Percentiles rank a stretch among this genome's conserved stretches.
These are phyloP conservation scores for Polietes domitor DNA, from an alignment of 2,888 invertebrate species.

Conservation along the genomic window DNA sequence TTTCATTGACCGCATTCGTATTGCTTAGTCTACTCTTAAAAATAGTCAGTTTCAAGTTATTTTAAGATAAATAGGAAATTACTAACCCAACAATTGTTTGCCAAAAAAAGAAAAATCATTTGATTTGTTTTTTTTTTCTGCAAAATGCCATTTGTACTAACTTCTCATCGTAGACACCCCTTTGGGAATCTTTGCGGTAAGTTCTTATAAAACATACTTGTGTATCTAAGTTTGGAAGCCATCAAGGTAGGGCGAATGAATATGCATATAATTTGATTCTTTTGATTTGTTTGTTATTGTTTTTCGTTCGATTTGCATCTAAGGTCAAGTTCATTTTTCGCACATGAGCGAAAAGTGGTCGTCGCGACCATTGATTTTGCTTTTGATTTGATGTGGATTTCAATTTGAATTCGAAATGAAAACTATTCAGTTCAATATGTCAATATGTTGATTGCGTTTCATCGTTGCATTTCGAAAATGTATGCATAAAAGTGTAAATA, in stretches of 20 bases:
- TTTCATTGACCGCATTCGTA: constrained; percentile 2
- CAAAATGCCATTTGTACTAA: not conserved
- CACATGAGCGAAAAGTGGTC: constrained; percentile 25
- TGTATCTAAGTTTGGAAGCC: not conserved
- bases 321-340: constrained; percentile 59
- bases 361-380: not conserved
- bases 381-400: constrained; percentile 15
- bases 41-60: constrained; percentile 51
- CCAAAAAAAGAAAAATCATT: constrained; percentile 51
- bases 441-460: constrained; percentile 32
- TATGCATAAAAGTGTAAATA: constrained; percentile 53
- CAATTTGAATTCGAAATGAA: constrained; percentile 17
- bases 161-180: not conserved
- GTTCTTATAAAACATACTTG: not conserved
- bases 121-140: constrained; percentile 41
- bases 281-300: constrained; percentile 21
- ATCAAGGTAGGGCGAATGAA: constrained; percentile 37
- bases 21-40: constrained; percentile 45
- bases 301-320: not conserved
- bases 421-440: constrained; percentile 1
- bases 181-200: not conserved
- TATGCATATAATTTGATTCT: not conserved
- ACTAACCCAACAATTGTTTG: constrained; percentile 53
- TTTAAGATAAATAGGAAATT: constrained; percentile 64
- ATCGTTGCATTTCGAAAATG: constrained; percentile 20